phyloP scores from a whole-genome alignment of 1,140 invertebrate species.

The Zaprionus ghesquierei region DNA sequence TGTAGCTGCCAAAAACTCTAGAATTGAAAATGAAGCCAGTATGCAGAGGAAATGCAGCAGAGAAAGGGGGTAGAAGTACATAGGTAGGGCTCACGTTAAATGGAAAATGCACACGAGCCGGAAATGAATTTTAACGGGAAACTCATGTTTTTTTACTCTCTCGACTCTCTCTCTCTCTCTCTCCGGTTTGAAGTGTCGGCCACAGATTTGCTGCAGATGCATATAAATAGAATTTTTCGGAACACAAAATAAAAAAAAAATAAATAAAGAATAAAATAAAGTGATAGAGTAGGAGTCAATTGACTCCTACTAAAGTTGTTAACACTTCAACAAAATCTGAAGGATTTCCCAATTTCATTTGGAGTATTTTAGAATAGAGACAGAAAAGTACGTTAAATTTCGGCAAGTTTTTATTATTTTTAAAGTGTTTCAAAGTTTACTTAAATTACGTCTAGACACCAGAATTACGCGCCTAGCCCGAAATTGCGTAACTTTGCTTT shows the following conservation, averaged over 20 bases:
- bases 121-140: slow-evolving; percentile 70
- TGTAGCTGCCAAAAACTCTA: slow-evolving; percentile 11
- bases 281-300: no score
- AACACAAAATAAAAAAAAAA: not conserved
- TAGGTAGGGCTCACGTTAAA: slow-evolving; percentile 8
- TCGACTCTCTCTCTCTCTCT: not conserved
- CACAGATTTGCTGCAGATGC: slow-evolving; percentile 56
- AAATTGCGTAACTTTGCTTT: not conserved
- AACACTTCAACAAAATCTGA: no score
- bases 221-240: slow-evolving; percentile 4
- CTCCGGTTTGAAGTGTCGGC: slow-evolving; percentile 30
- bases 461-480: not conserved
- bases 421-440: no score
- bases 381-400: not conserved
- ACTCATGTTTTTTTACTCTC: not conserved
- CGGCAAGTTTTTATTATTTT: not conserved
- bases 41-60: not conserved
- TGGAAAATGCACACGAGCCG: slow-evolving; percentile 49
- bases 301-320: no score
- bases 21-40: not conserved
- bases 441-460: not conserved
- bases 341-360: no score
- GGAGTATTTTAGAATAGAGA: no score
- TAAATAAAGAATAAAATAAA: not conserved
- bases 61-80: no score